Base-by-base conservation (phyloP, 2,888 invertebrate genomes). In the Drosophila longiperda region DNA sequence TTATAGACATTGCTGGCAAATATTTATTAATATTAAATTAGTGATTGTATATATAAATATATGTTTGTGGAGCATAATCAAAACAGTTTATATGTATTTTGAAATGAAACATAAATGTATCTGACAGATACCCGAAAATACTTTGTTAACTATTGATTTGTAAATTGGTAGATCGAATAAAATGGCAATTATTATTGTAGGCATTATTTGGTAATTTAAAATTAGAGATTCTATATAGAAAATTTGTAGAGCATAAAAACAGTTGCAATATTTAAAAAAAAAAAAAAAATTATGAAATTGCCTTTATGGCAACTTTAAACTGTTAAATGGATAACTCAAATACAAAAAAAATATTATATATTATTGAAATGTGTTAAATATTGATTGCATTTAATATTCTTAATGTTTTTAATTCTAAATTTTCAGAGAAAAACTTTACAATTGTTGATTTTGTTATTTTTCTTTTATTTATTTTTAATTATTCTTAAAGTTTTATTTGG, bases 161-260 rank as follows among this genome's bases (percentile, higher is more conserved):
- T 36, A 36, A 8, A 29, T 29, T 29, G 5, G 29, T 29, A 38
- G 38, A 17, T 3, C n/a, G n/a, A 45, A 20, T 15, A 20, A 15
- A 15, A 20, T 0, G 1, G 15, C 7, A 23, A 12, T 7, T 7
- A 3, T 20, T 45, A 12, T 20, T 20, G 7, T 7, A 12, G 7
- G 0, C 20, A 12, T 6, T 20, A 20, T 20, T 20, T 45, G 20
- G 45, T 45, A 12, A 12, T 45, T 7, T 12, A 20, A 12, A 45
- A 7, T 20, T 12, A 12, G 12, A 12, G 7, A 1, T 42, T 42
- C 3, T 7, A 20, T 0, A 12, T 12, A 12, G 3, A 1, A 0
- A 7, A 6, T 12, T 3, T 12, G 12, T 9, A 17, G 20, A 20
- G 1, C n/a, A 5, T 5, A 9, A 5, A 2, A 42, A n/a, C 5